A percentile compares a stretch with the other conserved stretches of the same genome.
Evolutionary conservation across 1,140 invertebrate species (phyloP).

Genomic region (Drosophila mauritiana): DNA sequence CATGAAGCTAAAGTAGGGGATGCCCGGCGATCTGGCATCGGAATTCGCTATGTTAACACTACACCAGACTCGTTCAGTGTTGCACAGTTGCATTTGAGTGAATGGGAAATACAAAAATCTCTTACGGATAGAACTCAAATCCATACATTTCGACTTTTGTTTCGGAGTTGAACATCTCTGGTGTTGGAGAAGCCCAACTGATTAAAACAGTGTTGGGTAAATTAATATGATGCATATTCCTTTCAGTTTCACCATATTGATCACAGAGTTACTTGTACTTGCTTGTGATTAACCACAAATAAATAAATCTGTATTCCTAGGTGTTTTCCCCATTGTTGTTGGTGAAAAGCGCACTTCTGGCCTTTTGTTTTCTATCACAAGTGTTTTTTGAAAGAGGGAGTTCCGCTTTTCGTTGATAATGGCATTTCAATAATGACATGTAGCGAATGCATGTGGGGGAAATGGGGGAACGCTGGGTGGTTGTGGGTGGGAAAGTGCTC

Average conservation of each 20-base stretch:
- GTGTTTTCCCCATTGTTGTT: not conserved
- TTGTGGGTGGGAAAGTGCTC: not conserved
- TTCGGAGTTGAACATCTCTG: too few species aligned
- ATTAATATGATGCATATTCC: not conserved
- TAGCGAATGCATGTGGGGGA: not conserved
- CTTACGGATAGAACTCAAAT: too few species aligned
- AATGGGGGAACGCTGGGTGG: not conserved
- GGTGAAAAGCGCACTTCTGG: not conserved
- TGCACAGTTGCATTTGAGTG: not conserved
- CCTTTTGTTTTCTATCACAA: constrained; percentile 7
- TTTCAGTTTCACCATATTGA: too few species aligned
- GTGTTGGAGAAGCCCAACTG: not conserved
- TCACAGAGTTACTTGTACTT: too few species aligned
- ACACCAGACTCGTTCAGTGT: not conserved
- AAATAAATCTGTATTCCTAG: not conserved
- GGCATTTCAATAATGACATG: constrained; percentile 29
- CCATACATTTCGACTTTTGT: too few species aligned
- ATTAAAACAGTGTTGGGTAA: not conserved
- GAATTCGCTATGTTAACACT: constrained; percentile 3
- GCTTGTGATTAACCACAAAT: too few species aligned
- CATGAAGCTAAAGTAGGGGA: constrained; percentile 1
- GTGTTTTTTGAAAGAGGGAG: constrained; percentile 6
- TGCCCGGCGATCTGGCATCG: constrained; percentile 2
- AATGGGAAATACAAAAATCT: too few species aligned
- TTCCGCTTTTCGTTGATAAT: constrained; percentile 21